phyloP scores from a whole-genome alignment of 2,113 vertebrate species.

The Brienomyrus longianalis region DNA sequence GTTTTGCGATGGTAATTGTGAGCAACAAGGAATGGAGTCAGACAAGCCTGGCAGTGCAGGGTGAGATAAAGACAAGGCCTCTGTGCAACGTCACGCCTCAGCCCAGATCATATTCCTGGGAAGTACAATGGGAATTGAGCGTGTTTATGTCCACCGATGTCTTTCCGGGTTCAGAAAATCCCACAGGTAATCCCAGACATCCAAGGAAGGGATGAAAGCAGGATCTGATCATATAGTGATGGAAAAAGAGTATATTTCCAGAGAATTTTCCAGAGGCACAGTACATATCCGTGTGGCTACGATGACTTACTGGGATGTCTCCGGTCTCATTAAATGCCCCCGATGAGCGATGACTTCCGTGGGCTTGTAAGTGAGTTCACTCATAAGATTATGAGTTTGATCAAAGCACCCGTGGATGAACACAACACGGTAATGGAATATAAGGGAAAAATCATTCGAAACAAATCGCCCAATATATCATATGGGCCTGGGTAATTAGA shows the following conservation, averaged over 20 bases:
- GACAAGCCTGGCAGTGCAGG: background rate
- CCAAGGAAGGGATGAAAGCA: background rate
- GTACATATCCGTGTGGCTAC: slow-evolving; percentile 20
- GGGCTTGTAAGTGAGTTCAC: slow-evolving; percentile 41
- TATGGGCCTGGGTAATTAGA: slow-evolving; percentile 46
- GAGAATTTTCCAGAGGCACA: slow-evolving; percentile 31
- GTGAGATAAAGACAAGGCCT: background rate
- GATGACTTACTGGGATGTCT: slow-evolving; percentile 31
- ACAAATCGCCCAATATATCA: slow-evolving; percentile 50
- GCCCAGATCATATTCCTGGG: background rate
- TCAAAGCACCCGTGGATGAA: slow-evolving; percentile 44
- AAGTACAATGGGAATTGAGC: too few relatives aligned
- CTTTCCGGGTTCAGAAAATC: background rate
- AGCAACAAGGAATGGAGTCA: background rate
- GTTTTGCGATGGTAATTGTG: background rate
- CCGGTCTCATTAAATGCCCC: slow-evolving; percentile 37
- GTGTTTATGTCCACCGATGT: background rate
- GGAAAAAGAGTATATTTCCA: background rate
- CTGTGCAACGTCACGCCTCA: background rate
- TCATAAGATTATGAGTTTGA: slow-evolving; percentile 52
- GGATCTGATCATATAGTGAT: background rate
- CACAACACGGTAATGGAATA: slow-evolving; percentile 43
- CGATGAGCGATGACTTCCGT: slow-evolving; percentile 45
- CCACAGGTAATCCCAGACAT: background rate
- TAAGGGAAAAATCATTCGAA: slow-evolving; percentile 39